Evolutionary conservation across 2,888 invertebrate species (phyloP).

Genomic region (Onchidella celtica): DNA sequence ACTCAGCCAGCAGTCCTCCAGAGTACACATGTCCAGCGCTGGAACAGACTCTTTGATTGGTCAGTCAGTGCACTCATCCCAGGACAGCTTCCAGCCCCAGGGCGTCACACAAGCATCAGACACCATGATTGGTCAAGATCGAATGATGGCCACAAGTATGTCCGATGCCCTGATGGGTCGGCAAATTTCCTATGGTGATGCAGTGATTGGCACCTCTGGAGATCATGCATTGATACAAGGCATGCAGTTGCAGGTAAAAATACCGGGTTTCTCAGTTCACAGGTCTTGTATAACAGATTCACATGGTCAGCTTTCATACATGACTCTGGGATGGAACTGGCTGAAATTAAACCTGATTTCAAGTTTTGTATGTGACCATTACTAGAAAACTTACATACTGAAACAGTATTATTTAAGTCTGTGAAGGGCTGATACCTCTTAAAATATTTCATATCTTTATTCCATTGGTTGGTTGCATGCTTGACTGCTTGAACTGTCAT

Average conservation of each 20-base stretch:
- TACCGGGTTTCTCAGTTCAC: no score
- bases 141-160: conserved; percentile 34
- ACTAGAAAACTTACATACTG: no score
- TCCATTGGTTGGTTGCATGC: no score
- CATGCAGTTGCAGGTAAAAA: conserved; percentile 37
- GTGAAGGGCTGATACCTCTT: no score
- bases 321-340: no score
- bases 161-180: conserved; percentile 32
- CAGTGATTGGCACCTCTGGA: neutral
- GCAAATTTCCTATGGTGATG: conserved; percentile 34
- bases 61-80: conserved; percentile 33
- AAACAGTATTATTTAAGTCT: no score
- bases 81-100: conserved; percentile 38
- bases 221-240: conserved; percentile 40
- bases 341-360: no score
- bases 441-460: no score
- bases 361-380: no score
- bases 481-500: no score
- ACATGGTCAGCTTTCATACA: no score
- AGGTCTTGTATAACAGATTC: no score
- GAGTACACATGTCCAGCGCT: conserved; percentile 17
- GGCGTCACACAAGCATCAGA: conserved; percentile 17
- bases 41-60: conserved; percentile 40
- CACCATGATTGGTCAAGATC: conserved; percentile 39
- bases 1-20: conserved; percentile 37